Base-by-base conservation (phyloP, 2,888 invertebrate species). In the Drosophila nr. perissopoda region DNA sequence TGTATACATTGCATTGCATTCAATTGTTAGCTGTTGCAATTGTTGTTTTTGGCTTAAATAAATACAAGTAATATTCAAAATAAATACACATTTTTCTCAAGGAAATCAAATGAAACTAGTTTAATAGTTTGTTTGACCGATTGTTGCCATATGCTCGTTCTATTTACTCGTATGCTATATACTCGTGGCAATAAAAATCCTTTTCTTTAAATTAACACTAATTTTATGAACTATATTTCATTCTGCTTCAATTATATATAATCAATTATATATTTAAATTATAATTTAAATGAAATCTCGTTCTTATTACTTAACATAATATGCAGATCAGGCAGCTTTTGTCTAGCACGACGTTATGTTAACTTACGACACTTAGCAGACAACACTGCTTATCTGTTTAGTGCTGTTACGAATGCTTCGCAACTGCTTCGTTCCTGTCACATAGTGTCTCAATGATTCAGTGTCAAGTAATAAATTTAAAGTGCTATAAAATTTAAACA, bases 1-100 rank as follows among this genome's bases (percentile, higher is more conserved):
- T 42, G 1, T 42, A n/a, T n/a, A n/a, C n/a, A 38, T 21, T 13
- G 25, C 36, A 4, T 27, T 54, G 18, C 36, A 36, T 13, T 38
- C n/a, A 27, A n/a, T 27, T 54, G 27, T 29, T 40, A 38, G n/a
- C 18, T n/a, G 27, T n/a, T 56, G 38, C 38, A 38, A 38, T 38
- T 38, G 29, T 56, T 56, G 38, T 38, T 56, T 56, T 56, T 56
- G 27, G 38, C 56, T 56, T 56, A 13, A 56, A 38, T 38, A 38
- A 56, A n/a, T 56, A 56, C 11, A 34, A 38, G 27, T 38, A 27
- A 56, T 38, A 18, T 25, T 16, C 18, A 56, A 56, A 38, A 18
- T 13, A 33, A 53, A 27, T 18, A 18, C 11, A 27, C 5, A 18
- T 11, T 54, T 16, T 36, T 27, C 13, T 16, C 2, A 25, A 21